Conservation (phyloP, 2,113 vertebrate species). For the Caranx ignobilis region DNA sequence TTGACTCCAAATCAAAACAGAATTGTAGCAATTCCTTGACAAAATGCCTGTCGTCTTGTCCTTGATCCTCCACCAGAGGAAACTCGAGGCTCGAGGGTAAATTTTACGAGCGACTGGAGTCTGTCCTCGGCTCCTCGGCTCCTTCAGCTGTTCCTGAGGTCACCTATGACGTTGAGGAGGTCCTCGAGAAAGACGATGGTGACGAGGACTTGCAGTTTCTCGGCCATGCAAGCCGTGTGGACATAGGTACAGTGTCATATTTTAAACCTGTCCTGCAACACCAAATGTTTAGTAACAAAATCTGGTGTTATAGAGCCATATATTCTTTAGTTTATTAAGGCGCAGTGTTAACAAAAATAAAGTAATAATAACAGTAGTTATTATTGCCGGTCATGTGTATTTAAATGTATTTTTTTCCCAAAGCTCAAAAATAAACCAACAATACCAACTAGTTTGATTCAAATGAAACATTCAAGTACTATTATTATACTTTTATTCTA, state of each 20-base stretch:
- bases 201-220: slow-evolving; percentile 74
- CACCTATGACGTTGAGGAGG: slow-evolving; percentile 65
- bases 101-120: slow-evolving; percentile 74
- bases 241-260: slow-evolving; percentile 56
- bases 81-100: slow-evolving; percentile 73
- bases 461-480: not conserved
- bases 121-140: slow-evolving; percentile 58
- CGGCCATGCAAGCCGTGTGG: slow-evolving; percentile 52
- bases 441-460: too few relatives aligned
- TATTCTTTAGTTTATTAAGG: too few relatives aligned
- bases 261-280: not conserved
- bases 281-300: not conserved
- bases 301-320: too few relatives aligned
- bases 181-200: slow-evolving; percentile 64
- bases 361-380: too few relatives aligned
- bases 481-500: not conserved
- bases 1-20: not conserved
- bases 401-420: too few relatives aligned
- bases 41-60: not conserved
- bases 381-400: too few relatives aligned
- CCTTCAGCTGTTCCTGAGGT: slow-evolving; percentile 55
- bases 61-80: slow-evolving; percentile 41
- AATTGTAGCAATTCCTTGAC: not conserved
- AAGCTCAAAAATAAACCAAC: too few relatives aligned
- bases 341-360: too few relatives aligned